Evolutionary conservation across 2,888 invertebrate species (phyloP).

Genomic region (Drosophila aldrichi): DNA sequence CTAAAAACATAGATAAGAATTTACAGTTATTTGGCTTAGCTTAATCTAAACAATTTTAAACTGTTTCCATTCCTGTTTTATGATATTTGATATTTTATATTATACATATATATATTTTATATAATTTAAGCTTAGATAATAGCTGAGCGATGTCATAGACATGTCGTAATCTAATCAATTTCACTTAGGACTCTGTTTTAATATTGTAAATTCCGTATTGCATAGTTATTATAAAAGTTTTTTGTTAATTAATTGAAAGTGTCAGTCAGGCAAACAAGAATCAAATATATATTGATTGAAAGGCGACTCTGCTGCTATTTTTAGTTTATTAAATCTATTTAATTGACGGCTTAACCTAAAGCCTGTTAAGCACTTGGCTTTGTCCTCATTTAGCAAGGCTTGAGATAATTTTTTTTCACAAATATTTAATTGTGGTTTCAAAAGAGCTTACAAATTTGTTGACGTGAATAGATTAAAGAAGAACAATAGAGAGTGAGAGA

Average conservation of each 20-base stretch:
- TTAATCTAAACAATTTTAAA: background rate
- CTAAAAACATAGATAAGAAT: background rate
- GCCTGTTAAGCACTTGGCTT: background rate
- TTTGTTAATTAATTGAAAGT: background rate
- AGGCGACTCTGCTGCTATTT: background rate
- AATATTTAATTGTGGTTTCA: background rate
- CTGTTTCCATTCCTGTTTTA: background rate
- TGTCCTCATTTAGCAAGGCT: background rate
- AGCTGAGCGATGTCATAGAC: background rate
- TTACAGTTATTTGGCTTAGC: background rate
- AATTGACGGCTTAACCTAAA: background rate
- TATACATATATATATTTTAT: background rate
- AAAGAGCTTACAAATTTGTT: background rate
- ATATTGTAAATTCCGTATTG: background rate
- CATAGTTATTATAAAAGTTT: background rate
- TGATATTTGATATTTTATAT: background rate
- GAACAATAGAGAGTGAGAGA: background rate
- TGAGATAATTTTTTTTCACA: slow-evolving; percentile 1
- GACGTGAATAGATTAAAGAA: slow-evolving; percentile 5
- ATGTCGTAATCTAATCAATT: background rate
- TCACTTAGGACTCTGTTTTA: background rate
- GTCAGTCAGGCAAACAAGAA: background rate
- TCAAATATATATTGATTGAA: background rate
- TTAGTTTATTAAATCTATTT: slow-evolving; percentile 4
- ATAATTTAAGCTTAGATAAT: background rate